Evolutionary conservation across 2,113 vertebrate species (phyloP).

Genomic region (Thomomys bottae): DNA sequence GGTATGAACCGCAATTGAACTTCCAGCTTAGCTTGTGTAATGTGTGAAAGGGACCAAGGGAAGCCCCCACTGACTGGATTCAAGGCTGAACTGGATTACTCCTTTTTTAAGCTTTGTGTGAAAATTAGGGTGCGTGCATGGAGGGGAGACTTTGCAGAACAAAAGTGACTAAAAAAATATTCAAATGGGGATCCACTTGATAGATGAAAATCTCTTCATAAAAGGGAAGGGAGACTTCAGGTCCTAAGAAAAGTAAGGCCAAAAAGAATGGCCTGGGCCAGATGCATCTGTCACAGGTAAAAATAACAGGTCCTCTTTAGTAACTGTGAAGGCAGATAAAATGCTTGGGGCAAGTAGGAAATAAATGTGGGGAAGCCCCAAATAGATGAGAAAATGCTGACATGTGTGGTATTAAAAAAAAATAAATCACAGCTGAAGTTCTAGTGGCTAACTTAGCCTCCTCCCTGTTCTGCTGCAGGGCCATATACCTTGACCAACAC

Average conservation of each 20-base stretch:
- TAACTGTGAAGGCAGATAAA: conserved; percentile 65
- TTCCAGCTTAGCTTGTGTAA: conserved; percentile 58
- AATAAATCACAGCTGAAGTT: conserved; percentile 27
- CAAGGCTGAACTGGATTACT: conserved; percentile 33
- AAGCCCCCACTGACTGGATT: conserved; percentile 42
- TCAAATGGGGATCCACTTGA: conserved; percentile 62
- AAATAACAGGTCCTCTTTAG: conserved; percentile 58
- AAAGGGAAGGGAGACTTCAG: conserved; percentile 49
- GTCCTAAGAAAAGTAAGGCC: conserved; percentile 67
- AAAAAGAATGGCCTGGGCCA: conserved; percentile 24
- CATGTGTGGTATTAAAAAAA: conserved; percentile 64
- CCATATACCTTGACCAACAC: conserved; percentile 63
- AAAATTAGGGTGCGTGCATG: neutral
- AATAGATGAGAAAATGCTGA: conserved; percentile 67
- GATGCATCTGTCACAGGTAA: conserved; percentile 45
- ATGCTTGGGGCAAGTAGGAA: conserved; percentile 23
- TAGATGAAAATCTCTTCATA: conserved; percentile 60
- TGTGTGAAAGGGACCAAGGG: conserved; percentile 45
- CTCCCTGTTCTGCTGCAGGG: conserved; percentile 55
- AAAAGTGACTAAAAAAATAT: conserved; percentile 64
- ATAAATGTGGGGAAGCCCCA: conserved; percentile 44
- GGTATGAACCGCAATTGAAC: conserved; percentile 60
- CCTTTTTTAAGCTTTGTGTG: conserved; percentile 60
- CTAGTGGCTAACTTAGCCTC: conserved; percentile 41
- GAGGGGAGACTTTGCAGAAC: conserved; percentile 17